Base-by-base conservation (phyloP, 92 coral and sea anemone species). In the Umimayanthus kanabou region DNA sequence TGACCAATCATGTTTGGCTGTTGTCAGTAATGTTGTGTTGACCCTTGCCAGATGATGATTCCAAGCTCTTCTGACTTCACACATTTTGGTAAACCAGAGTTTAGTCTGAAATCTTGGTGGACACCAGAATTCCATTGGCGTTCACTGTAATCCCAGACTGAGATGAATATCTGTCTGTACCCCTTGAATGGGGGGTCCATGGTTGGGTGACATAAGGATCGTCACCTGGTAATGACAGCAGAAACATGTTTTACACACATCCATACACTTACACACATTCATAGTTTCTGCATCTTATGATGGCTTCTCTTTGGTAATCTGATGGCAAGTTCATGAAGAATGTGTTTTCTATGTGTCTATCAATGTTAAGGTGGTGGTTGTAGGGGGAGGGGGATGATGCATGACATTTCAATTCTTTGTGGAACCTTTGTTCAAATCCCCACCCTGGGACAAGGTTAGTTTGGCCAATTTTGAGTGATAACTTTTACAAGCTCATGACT, bases 21-120 rank as follows among this genome's bases (percentile, higher is more conserved):
- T 53, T 28, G 76, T 71, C 29, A 9, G 9, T 71, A 33, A 10
- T 28, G 39, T 28, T 71, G 39, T 71, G 77, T 75, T 14, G 40
- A 1, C 5, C 29, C 39, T 65, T 83, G 87, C 87, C 87, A 88
- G 84, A 80, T 85, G 91, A 91, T 91, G 93, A 88, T 79, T 53
- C 76, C 84, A 85, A 87, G 83, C 88, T 64, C 45, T 79, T 85
- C 91, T 91, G 93, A 88, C 69, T 29, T 4, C 65, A 20, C 39
- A 47, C 49, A 47, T 37, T 85, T 39, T 11, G 61, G 57, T 76
- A 90, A 90, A 88, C 95, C 94, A 90, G 96, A 91, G 96, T 93
- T 74, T 18, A 90, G 93, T 91, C 96, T 93, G 93, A 90, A 91
- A 91, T 91, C 94, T 93, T 93, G 93, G 90, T 93, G 93, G 65